Evolutionary conservation across 2,797 vertebrate species (phyloP).

Genomic region (Oryzias dopingdopingensis): DNA sequence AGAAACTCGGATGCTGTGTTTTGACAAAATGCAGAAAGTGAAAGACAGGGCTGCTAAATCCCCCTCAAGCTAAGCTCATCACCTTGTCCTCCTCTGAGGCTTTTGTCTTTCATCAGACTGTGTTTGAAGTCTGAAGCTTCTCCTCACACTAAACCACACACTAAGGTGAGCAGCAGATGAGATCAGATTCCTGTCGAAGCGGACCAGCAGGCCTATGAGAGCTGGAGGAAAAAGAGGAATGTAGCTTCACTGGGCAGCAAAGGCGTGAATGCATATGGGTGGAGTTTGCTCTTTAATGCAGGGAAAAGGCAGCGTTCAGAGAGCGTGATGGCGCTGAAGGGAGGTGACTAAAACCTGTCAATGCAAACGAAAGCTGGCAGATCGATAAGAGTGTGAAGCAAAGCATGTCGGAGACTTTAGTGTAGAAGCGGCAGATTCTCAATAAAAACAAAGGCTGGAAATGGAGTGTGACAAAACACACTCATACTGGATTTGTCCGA

Average conservation of each 20-base stretch:
- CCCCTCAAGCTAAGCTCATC: constrained; percentile 69
- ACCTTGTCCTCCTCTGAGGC: constrained; percentile 59
- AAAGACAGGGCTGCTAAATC: constrained; percentile 66
- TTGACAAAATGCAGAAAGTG: constrained; percentile 47
- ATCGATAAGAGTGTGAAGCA: constrained; percentile 59
- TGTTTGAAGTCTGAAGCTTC: constrained; percentile 67
- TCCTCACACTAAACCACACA: constrained; percentile 53
- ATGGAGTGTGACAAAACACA: constrained; percentile 1
- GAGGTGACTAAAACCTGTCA: constrained; percentile 40
- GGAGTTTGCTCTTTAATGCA: constrained; percentile 15
- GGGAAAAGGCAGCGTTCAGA: neutral
- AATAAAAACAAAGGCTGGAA: constrained; percentile 2
- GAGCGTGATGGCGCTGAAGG: neutral
- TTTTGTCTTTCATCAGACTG: constrained; percentile 65
- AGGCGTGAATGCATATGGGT: constrained; percentile 25
- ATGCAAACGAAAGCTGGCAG: constrained; percentile 57
- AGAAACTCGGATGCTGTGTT: constrained; percentile 43
- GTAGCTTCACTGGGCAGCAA: constrained; percentile 13
- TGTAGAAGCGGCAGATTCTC: constrained; percentile 4
- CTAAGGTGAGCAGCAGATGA: constrained; percentile 47
- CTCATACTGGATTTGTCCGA: too few relatives aligned
- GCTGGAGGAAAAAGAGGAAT: constrained; percentile 11
- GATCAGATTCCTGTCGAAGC: constrained; percentile 35
- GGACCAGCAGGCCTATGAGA: constrained; percentile 11
- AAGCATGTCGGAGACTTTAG: constrained; percentile 37